A percentile compares a stretch with the other conserved stretches of the same genome.
These are phyloP conservation scores for Coreoperca whiteheadi DNA, from an alignment of 2,113 vertebrate genomes.

Conservation along the genomic window DNA sequence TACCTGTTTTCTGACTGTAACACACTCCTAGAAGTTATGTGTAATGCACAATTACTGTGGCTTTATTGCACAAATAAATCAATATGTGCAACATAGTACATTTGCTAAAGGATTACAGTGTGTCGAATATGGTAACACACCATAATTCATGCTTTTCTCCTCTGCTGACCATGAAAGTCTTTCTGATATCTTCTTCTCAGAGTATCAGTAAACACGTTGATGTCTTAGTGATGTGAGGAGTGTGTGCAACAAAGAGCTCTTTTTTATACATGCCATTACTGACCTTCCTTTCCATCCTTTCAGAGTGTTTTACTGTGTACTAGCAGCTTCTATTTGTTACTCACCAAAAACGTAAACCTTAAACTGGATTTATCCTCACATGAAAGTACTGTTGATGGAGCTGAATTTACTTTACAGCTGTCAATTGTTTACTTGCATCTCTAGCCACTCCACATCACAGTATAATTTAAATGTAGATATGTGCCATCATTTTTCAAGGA, in stretches of 20 bases:
- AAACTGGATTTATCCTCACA: background rate
- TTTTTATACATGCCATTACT: background rate
- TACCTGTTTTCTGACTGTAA: background rate
- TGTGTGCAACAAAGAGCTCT: background rate
- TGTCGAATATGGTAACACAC: background rate
- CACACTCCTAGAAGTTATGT: background rate
- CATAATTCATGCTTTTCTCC: background rate
- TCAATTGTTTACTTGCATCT: slow-evolving; percentile 19
- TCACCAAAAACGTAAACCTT: background rate
- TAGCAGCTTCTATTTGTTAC: background rate
- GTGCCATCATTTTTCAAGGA: background rate
- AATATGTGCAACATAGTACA: background rate
- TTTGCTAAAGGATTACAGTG: background rate
- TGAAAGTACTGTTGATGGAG: background rate
- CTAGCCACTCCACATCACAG: background rate
- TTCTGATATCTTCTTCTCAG: background rate
- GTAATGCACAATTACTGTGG: background rate
- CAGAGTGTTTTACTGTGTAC: too few species aligned
- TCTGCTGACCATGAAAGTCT: background rate
- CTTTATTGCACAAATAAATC: slow-evolving; percentile 1
- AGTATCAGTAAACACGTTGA: background rate
- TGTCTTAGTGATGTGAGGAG: background rate
- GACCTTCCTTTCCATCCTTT: too few species aligned
- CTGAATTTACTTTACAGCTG: slow-evolving; percentile 1
- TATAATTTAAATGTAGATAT: background rate